Base-by-base conservation (phyloP, 2,888 invertebrate genomes). In the Crossocerus cetratus region DNA sequence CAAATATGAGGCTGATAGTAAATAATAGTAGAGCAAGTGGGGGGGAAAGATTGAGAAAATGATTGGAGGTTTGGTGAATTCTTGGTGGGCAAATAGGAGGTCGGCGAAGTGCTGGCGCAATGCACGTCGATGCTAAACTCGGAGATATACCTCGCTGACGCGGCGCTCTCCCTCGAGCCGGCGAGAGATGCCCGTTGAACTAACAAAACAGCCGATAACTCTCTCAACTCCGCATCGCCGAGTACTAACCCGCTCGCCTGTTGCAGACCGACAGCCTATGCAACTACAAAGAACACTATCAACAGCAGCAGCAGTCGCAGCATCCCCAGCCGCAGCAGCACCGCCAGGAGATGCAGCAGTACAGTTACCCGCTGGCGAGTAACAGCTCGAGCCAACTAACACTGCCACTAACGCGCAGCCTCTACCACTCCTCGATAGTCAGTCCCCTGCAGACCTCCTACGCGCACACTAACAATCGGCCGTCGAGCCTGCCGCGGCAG, bases 321-420 rank as follows among this genome's bases (percentile, higher is more conserved):
- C 91, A 91, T 72, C 90, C 90, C 85, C 91, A 90, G 72, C 91
- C 88, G 65, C 84, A 88, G 55, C 84, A 88, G 68, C 86, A 85
- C 69, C 84, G 89, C 60, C 90, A 89, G 77, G 91, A 91, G 72
- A 90, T 90, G 85, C 91, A 90, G 72, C 91, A 91, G 75, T 91
- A 89, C 84, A 91, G 91, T 77, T 91, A 91, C 87, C 86, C 87
- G 70, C 84, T 87, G 85, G 88, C 87, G 80, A 88, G 87, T 86
- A 89, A 85, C 86, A 89, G 87, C 86, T 87, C 88, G 80, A 88
- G 86, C 83, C 89, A 88, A 88, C 83, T 88, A 87, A 90, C 89
- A 80, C 85, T 90, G 80, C 89, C 90, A 82, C 80, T 90, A 83
- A 88, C 89, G 67, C 86, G 90, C 72, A 87, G 86, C 83, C 84